Conservation (phyloP, 1,140 invertebrate genomes). For the Dendrolimus kikuchii region DNA sequence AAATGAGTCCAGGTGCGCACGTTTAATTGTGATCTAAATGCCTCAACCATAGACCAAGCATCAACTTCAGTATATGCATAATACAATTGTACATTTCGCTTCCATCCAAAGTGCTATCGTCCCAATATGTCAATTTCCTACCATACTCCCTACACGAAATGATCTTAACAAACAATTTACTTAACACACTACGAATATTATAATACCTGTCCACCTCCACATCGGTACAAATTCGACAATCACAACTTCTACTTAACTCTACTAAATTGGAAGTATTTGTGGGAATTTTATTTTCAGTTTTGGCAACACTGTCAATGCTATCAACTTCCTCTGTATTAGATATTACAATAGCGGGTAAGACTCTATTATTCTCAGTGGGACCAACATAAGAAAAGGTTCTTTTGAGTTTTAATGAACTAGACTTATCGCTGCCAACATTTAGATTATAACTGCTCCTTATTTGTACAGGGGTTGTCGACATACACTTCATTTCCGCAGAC, state of each 20-base stretch:
- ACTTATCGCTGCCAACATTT: background rate
- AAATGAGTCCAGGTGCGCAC: background rate
- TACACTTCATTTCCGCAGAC: no score
- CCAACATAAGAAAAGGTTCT: conserved; percentile 10
- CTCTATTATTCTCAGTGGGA: conserved; percentile 1
- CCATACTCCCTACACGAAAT: conserved; percentile 36
- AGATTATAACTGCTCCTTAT: background rate
- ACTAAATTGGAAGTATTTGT: conserved; percentile 40
- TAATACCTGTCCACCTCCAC: conserved; percentile 25
- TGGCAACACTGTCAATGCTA: conserved; percentile 20
- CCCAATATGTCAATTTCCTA: conserved; percentile 42
- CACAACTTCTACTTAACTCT: conserved; percentile 47
- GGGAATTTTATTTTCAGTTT: conserved; percentile 17
- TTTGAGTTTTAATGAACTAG: conserved; percentile 1
- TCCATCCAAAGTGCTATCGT: conserved; percentile 50
- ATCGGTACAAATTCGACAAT: conserved; percentile 55
- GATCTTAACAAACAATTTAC: conserved; percentile 44
- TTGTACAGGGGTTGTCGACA: background rate
- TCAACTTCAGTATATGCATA: conserved; percentile 47
- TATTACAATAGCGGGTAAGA: conserved; percentile 24
- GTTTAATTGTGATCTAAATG: conserved; percentile 54
- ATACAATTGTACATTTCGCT: conserved; percentile 54
- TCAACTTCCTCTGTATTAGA: conserved; percentile 14
- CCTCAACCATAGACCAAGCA: conserved; percentile 58
- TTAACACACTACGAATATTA: conserved; percentile 34